Conservation (phyloP, 2,113 vertebrate species). For the Catharus fuscescens region DNA sequence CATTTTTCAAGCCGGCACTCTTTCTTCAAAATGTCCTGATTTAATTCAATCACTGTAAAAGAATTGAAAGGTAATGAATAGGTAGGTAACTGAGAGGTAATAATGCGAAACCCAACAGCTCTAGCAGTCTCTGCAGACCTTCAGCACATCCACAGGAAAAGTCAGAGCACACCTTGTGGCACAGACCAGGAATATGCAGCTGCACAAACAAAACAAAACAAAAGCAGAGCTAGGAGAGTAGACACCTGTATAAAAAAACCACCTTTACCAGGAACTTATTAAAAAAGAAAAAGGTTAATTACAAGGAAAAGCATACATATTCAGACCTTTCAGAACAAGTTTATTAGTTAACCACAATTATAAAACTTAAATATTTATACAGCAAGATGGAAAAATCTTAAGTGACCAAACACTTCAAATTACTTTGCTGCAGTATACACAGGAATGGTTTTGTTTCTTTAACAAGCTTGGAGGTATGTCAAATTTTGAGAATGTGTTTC, state of each 20-base stretch:
- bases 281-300: neutral
- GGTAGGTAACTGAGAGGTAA: too few species aligned
- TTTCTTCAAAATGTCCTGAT: neutral
- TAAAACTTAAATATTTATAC: slow-evolving; percentile 69
- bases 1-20: neutral
- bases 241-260: neutral
- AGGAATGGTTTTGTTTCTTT: slow-evolving; percentile 66
- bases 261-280: neutral
- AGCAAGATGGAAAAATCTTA: slow-evolving; percentile 41
- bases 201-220: too few species aligned
- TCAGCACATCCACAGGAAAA: neutral
- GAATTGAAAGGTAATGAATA: neutral
- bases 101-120: neutral
- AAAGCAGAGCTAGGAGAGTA: neutral
- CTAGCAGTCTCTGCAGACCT: neutral
- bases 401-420: slow-evolving; percentile 32
- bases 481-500: slow-evolving; percentile 24
- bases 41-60: neutral
- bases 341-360: slow-evolving; percentile 75
- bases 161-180: accelerated
- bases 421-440: slow-evolving; percentile 71
- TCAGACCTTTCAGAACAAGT: slow-evolving; percentile 41
- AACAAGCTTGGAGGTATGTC: neutral
- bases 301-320: neutral
- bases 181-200: accelerated